These are phyloP conservation scores for Agonum fuliginosum DNA, from an alignment of 2,888 invertebrate genomes.

Conservation along the genomic window DNA sequence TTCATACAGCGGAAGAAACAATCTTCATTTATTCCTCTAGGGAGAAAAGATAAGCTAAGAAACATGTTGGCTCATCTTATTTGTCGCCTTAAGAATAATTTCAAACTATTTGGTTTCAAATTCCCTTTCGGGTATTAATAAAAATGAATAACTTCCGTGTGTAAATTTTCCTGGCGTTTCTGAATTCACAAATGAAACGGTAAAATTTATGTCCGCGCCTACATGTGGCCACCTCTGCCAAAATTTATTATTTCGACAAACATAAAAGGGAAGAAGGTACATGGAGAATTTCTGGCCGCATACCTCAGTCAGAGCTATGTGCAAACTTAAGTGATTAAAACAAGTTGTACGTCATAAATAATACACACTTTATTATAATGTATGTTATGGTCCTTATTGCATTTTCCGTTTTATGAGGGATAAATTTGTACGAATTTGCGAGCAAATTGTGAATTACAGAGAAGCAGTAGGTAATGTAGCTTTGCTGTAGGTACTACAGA, in stretches of 20 bases:
- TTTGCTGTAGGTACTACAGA: too few relatives aligned
- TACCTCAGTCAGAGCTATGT: conserved; percentile 36
- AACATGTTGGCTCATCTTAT: too few relatives aligned
- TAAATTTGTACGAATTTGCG: conserved; percentile 13
- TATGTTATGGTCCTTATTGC: neutral
- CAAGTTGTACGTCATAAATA: conserved; percentile 27
- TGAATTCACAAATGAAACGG: conserved; percentile 16
- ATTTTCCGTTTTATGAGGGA: neutral
- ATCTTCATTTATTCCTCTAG: too few relatives aligned
- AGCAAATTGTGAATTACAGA: neutral
- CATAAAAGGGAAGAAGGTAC: conserved; percentile 22
- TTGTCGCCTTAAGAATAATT: too few relatives aligned
- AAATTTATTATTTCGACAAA: conserved; percentile 36
- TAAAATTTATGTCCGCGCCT: conserved; percentile 21
- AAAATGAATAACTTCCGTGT: neutral
- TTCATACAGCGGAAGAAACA: too few relatives aligned
- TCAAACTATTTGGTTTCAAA: too few relatives aligned
- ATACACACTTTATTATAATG: conserved; percentile 31
- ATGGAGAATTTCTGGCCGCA: conserved; percentile 12
- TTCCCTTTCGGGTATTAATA: conserved; percentile 1
- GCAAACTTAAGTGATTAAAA: conserved; percentile 44
- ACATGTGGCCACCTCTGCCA: conserved; percentile 26
- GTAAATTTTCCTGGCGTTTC: conserved; percentile 17
- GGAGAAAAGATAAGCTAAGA: too few relatives aligned
- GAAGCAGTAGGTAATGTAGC: too few relatives aligned